Evolutionary conservation across 2,797 vertebrate genomes (phyloP).

Genomic region (Sebastes kiyomatsui): DNA sequence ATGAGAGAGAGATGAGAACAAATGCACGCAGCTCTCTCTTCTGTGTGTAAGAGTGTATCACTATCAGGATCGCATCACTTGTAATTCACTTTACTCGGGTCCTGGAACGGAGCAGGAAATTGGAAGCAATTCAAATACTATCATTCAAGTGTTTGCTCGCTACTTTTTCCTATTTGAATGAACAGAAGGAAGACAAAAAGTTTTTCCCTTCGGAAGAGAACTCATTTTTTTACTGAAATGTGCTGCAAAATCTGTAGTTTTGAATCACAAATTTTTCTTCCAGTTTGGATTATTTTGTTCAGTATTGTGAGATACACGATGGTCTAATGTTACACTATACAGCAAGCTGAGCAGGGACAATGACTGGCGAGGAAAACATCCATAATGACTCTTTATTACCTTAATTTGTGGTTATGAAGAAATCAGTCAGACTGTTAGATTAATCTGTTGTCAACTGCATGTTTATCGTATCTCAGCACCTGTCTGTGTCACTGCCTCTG

Average conservation of each 20-base stretch:
- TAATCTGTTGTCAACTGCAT: too few species aligned
- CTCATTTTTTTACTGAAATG: not conserved
- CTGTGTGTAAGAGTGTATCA: slow-evolving; percentile 6
- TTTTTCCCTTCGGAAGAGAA: not conserved
- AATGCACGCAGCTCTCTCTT: not conserved
- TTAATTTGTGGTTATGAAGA: too few species aligned
- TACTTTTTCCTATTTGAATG: not conserved
- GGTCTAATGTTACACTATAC: too few species aligned
- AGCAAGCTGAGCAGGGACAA: too few species aligned
- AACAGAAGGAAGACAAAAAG: not conserved
- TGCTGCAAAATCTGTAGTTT: not conserved
- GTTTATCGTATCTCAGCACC: too few species aligned
- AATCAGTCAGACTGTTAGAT: too few species aligned
- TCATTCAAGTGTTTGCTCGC: not conserved
- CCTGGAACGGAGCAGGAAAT: not conserved
- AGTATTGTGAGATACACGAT: too few species aligned
- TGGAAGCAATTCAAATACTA: slow-evolving; percentile 2
- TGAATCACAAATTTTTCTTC: not conserved
- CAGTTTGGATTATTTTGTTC: too few species aligned
- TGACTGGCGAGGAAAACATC: too few species aligned
- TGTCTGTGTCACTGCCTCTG: too few species aligned
- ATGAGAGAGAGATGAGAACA: slow-evolving; percentile 17
- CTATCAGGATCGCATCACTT: slow-evolving; percentile 13
- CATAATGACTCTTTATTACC: too few species aligned
- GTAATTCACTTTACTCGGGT: slow-evolving; percentile 15